phyloP scores from a whole-genome alignment of 2,888 invertebrate species.

The Drosophila paranaensis region DNA sequence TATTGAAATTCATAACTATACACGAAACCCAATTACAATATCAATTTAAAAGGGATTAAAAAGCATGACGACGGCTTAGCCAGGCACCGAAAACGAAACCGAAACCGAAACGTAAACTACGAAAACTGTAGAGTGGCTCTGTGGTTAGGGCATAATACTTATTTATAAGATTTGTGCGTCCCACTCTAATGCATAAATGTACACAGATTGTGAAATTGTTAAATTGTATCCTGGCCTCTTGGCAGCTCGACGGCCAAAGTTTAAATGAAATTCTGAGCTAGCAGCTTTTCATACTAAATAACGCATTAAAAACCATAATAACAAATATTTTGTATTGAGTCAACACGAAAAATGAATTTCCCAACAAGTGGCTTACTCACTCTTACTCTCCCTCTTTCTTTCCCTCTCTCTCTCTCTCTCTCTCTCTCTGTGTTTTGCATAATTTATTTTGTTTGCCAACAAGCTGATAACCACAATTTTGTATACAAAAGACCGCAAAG shows the following conservation, averaged over 20 bases:
- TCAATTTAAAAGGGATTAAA: slow-evolving; percentile 81
- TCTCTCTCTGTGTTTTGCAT: slow-evolving; percentile 50
- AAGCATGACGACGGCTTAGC: slow-evolving; percentile 54
- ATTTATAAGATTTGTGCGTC: slow-evolving; percentile 36
- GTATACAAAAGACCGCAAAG: slow-evolving; percentile 55
- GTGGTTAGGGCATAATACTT: slow-evolving; percentile 13
- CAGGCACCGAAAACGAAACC: background rate
- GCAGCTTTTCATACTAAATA: slow-evolving; percentile 76
- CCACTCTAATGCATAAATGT: slow-evolving; percentile 25
- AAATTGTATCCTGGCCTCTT: slow-evolving; percentile 58
- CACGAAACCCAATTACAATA: slow-evolving; percentile 79
- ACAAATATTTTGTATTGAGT: slow-evolving; percentile 45
- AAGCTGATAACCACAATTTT: slow-evolving; percentile 58
- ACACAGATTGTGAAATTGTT: slow-evolving; percentile 48
- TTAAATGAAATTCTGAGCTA: slow-evolving; percentile 72
- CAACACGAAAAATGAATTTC: slow-evolving; percentile 26
- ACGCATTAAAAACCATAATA: slow-evolving; percentile 68
- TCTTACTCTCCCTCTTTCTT: background rate
- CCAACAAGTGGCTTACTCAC: slow-evolving; percentile 61
- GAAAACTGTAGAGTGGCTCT: slow-evolving; percentile 5
- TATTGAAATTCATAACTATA: slow-evolving; percentile 76
- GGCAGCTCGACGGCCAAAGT: slow-evolving; percentile 39
- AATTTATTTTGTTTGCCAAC: slow-evolving; percentile 68
- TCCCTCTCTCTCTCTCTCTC: background rate
- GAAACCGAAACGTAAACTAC: slow-evolving; percentile 15